A percentile compares a stretch with the other conserved stretches of the same genome.
phyloP scores from a whole-genome alignment of 2,888 invertebrate species.

The Hypolimnas misippus region DNA sequence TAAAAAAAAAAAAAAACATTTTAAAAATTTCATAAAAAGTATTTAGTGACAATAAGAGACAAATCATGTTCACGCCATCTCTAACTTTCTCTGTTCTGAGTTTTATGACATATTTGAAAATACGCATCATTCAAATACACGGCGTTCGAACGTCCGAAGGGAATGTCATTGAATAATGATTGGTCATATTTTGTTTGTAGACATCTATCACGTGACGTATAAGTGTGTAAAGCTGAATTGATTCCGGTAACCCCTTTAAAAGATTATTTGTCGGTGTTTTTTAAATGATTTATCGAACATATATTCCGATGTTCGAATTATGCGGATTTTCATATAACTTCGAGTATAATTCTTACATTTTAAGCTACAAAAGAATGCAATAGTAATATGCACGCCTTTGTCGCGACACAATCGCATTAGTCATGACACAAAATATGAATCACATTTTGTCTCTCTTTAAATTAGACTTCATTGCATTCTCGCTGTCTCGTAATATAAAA shows the following conservation, averaged over 20 bases:
- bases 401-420: neutral
- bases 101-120: constrained; percentile 62
- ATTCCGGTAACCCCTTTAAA: constrained; percentile 25
- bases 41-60: neutral
- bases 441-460: neutral
- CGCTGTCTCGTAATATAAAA: constrained; percentile 7
- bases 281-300: constrained; percentile 17
- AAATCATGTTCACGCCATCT: constrained; percentile 1
- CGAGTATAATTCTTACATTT: neutral
- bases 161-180: constrained; percentile 70
- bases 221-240: constrained; percentile 27
- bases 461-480: neutral
- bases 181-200: constrained; percentile 56
- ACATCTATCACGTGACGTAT: constrained; percentile 35
- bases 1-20: too few species aligned
- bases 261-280: constrained; percentile 12
- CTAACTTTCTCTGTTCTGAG: neutral
- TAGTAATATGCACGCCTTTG: neutral
- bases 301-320: neutral
- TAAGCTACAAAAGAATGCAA: neutral
- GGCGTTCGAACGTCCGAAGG: constrained; percentile 60
- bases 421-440: neutral
- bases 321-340: too few species aligned
- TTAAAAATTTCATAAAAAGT: too few species aligned
- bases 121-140: constrained; percentile 61